Evolutionary conservation across 2,113 vertebrate species (phyloP), one percentile per base, ranked within the genome.

Genomic region (Mobula hypostoma): DNA sequence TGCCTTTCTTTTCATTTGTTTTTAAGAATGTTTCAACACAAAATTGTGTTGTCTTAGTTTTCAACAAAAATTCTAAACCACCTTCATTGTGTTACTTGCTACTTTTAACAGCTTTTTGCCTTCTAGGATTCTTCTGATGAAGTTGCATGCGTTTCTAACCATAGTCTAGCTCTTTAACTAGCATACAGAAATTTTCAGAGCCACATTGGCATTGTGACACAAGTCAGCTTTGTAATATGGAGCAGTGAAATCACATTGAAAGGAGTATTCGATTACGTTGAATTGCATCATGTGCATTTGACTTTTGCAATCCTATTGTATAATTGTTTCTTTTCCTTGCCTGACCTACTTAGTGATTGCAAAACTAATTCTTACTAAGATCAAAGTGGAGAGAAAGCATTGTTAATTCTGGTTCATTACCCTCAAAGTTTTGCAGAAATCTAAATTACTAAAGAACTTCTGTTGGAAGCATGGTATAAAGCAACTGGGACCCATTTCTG

Each of bases 21-120:
- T 61, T 87, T 87, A 3, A 9, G 56, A 61, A 87, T 87, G 83
- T 87, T 88, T 88, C 83, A 88, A 63, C 83, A 63, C 58, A 87
- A 27, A 27, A 87, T 87, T 4, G 58, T n/a, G 83, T 27, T 63
- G 27, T 15, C 58, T 88, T 88, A 0, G 61, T 63, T 61, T 27
- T 61, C 58, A 88, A 88, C 83, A 88, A 88, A 82, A 88, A 15
- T 63, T 87, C 83, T 29, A 88, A 88, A 63, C 27, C 61, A 58
- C 12, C 83, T 12, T 63, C 58, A 87, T 61, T 11, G 3, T 87
- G 83, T 61, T 27, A 87, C 7, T 87, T 87, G 56, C 58, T 11
- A n/a, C 63, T 88, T 15, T n/a, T 63, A 29, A 27, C 21, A 14
- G 14, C 85, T 12, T 1, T 2, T 29, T 32, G 17, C 2, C 58